These are phyloP conservation scores for Vollenhovia emeryi DNA, from an alignment of 1,140 invertebrate species.

Conservation along the genomic window DNA sequence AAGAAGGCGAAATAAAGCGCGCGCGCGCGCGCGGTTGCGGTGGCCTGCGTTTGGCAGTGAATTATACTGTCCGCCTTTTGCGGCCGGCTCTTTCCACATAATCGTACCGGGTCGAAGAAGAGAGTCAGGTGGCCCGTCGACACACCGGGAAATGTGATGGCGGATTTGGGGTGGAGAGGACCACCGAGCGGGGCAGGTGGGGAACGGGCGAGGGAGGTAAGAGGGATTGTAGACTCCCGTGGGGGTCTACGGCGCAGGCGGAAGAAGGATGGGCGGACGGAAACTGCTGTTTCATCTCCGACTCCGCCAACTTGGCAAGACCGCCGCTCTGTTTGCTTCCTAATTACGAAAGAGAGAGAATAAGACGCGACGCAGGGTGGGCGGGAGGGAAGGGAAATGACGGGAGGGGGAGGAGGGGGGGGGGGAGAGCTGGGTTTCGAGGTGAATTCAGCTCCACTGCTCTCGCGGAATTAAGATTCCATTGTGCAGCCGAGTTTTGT, in stretches of 20 bases:
- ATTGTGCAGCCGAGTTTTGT: constrained; percentile 75
- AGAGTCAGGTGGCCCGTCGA: constrained; percentile 61
- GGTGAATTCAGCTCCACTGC: constrained; percentile 62
- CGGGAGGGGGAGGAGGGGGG: not conserved
- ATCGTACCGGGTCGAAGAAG: constrained; percentile 31
- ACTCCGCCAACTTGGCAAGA: constrained; percentile 80
- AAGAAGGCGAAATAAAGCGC: constrained; percentile 33
- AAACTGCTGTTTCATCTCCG: constrained; percentile 80
- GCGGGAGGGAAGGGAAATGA: constrained; percentile 35
- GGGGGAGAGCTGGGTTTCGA: constrained; percentile 1
- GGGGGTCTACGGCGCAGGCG: constrained; percentile 34
- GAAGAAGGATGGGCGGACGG: constrained; percentile 73
- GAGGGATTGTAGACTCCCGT: constrained; percentile 13
- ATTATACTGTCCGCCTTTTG: constrained; percentile 68
- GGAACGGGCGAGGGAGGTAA: not conserved
- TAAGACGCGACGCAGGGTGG: constrained; percentile 54
- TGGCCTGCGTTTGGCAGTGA: constrained; percentile 65
- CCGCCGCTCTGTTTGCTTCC: constrained; percentile 78
- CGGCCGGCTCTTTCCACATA: constrained; percentile 31
- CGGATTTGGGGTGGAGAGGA: constrained; percentile 21
- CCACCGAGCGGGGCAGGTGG: not conserved
- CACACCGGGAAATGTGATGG: constrained; percentile 45
- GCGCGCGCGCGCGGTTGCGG: not conserved
- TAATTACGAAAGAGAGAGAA: constrained; percentile 77
- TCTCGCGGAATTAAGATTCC: constrained; percentile 78